Evolutionary conservation across 1,140 invertebrate species (phyloP).

Genomic region (Monochamus saltuarius): DNA sequence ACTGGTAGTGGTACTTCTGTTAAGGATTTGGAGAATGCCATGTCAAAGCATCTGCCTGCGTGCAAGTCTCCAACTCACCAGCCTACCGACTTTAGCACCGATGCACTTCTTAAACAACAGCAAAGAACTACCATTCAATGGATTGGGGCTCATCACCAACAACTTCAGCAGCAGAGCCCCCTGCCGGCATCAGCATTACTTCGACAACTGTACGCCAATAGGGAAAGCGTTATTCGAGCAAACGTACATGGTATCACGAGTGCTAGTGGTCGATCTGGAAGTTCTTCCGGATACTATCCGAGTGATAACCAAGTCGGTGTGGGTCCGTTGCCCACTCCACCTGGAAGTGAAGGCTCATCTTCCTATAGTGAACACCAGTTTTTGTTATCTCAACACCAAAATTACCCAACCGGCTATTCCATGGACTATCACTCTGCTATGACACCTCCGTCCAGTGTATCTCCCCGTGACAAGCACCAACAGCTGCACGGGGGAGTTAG

Average conservation of each 20-base stretch:
- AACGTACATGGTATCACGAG: constrained; percentile 76
- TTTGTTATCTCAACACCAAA: constrained; percentile 62
- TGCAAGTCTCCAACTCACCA: constrained; percentile 63
- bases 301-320: constrained; percentile 56
- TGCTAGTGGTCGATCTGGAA: constrained; percentile 52
- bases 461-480: constrained; percentile 83
- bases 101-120: constrained; percentile 78
- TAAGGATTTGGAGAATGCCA: constrained; percentile 91
- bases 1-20: constrained; percentile 64
- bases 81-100: constrained; percentile 83
- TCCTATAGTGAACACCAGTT: constrained; percentile 70
- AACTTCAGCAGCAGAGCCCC: constrained; percentile 55
- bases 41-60: constrained; percentile 90
- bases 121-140: constrained; percentile 90
- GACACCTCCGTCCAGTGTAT: constrained; percentile 93
- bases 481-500: constrained; percentile 54
- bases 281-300: constrained; percentile 45
- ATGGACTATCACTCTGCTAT: constrained; percentile 88
- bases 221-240: constrained; percentile 91
- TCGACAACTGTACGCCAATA: constrained; percentile 86
- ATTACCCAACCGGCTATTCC: constrained; percentile 64
- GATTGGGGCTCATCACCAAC: constrained; percentile 83
- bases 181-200: constrained; percentile 82
- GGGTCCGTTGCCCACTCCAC: constrained; percentile 82
- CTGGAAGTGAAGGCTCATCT: constrained; percentile 78